Evolutionary conservation across 2,888 invertebrate genomes (phyloP).

Genomic region (Catocala nupta): DNA sequence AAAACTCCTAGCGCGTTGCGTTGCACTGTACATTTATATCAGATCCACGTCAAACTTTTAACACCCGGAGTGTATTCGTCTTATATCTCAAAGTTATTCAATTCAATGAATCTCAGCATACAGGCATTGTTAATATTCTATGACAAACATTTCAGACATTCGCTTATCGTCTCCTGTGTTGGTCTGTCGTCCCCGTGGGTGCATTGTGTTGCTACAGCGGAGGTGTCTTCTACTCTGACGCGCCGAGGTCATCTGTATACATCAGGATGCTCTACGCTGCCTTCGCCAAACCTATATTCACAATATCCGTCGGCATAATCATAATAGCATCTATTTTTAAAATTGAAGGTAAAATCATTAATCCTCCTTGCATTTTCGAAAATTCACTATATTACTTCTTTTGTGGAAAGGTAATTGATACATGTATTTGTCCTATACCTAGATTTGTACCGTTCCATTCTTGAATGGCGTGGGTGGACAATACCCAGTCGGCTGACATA

Average conservation of each 20-base stretch:
- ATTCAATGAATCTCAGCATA: no score
- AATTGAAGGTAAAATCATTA: conserved; percentile 53
- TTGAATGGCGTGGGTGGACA: conserved; percentile 59
- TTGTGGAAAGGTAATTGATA: no score
- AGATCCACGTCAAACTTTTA: no score
- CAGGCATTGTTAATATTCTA: neutral
- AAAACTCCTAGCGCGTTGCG: no score
- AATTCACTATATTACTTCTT: no score
- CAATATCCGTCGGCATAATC: conserved; percentile 30
- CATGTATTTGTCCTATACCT: conserved; percentile 4
- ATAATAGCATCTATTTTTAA: conserved; percentile 54
- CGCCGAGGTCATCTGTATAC: conserved; percentile 30
- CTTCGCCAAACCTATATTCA: conserved; percentile 38
- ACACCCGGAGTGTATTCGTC: no score
- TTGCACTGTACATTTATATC: no score
- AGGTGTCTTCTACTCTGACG: conserved; percentile 54
- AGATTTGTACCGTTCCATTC: conserved; percentile 53
- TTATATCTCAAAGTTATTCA: no score
- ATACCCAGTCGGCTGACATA: conserved; percentile 45
- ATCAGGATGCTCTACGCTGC: conserved; percentile 21
- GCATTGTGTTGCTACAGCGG: neutral
- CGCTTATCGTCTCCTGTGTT: conserved; percentile 51
- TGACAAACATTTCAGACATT: neutral
- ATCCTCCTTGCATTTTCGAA: no score
- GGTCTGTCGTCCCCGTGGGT: conserved; percentile 46